These are phyloP conservation scores for Heteronetta atricapilla DNA, from an alignment of 2,113 vertebrate species.

Conservation along the genomic window DNA sequence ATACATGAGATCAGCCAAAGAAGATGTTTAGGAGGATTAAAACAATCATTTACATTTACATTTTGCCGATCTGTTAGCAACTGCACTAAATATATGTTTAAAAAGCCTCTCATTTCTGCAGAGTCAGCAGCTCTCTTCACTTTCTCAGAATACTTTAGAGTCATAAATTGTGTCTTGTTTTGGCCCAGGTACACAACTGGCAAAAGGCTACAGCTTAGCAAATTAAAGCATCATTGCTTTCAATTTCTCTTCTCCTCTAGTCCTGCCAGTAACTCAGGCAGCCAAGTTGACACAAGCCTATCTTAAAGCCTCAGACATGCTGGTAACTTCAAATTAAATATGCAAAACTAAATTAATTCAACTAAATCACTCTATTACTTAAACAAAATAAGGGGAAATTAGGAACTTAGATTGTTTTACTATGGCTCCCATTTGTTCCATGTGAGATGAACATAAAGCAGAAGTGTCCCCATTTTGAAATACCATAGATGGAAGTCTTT, in stretches of 20 bases:
- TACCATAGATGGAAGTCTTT: neutral
- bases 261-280: neutral
- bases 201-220: neutral
- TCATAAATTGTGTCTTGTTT: neutral
- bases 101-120: neutral
- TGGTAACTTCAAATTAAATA: neutral
- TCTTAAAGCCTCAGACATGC: neutral
- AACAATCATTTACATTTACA: conserved; percentile 9
- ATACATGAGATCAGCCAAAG: neutral
- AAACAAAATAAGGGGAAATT: neutral
- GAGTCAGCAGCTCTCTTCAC: neutral
- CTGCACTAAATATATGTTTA: neutral
- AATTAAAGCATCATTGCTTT: neutral
- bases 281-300: neutral
- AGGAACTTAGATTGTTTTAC: neutral
- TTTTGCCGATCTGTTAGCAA: neutral
- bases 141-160: neutral
- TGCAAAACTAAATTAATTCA: neutral
- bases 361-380: neutral
- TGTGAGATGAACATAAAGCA: neutral
- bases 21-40: conserved; percentile 49
- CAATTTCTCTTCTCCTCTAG: neutral
- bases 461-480: neutral
- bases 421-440: neutral
- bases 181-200: neutral